These are phyloP conservation scores for Nyctibius grandis DNA, from an alignment of 2,797 vertebrate species.

Conservation along the genomic window DNA sequence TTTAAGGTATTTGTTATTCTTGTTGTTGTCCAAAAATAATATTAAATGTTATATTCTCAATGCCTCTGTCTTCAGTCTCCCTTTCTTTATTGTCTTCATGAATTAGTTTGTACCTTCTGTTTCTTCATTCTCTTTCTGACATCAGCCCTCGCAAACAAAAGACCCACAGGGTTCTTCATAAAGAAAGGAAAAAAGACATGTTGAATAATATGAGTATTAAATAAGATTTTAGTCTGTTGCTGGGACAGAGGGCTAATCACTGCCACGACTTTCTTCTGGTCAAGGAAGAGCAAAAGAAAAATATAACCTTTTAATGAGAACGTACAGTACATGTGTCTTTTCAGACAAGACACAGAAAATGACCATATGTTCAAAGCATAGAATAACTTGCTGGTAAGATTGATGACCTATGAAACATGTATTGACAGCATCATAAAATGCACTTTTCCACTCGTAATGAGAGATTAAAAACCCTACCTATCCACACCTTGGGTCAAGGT, in stretches of 20 bases:
- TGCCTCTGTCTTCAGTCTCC: not conserved
- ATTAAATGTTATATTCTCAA: not conserved
- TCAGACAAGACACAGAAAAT: not conserved
- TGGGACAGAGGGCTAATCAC: not conserved
- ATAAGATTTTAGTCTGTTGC: not conserved
- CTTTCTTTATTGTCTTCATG: not conserved
- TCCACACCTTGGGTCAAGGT: slow-evolving; percentile 11
- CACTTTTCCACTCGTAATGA: not conserved
- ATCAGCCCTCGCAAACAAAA: not conserved
- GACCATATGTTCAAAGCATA: not conserved
- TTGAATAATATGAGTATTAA: not conserved
- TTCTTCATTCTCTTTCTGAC: not conserved
- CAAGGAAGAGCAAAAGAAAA: not conserved
- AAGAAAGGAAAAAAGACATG: not conserved
- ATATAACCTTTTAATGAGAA: not conserved
- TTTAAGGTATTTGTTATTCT: not conserved
- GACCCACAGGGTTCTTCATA: not conserved
- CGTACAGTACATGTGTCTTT: not conserved
- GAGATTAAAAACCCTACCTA: not conserved
- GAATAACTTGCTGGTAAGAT: not conserved
- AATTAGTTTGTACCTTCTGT: not conserved
- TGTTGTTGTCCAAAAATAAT: not conserved
- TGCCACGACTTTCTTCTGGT: not conserved
- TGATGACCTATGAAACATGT: not conserved
- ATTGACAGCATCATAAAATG: not conserved